Base-by-base conservation (phyloP, 2,797 vertebrate genomes). In the Linurgus olivaceus region DNA sequence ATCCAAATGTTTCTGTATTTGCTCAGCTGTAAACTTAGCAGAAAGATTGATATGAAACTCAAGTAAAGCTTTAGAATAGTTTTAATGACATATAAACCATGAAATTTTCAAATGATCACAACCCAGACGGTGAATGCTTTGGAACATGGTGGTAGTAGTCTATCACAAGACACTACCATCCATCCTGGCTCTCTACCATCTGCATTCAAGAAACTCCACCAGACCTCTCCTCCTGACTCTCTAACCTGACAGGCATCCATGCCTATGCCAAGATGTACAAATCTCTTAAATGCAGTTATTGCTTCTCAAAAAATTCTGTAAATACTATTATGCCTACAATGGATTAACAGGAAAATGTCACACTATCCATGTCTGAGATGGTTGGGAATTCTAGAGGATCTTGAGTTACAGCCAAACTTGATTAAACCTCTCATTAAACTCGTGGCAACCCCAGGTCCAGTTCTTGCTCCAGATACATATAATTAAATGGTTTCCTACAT, bases 121-220 rank as follows among this genome's bases (percentile, higher is more conserved):
- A 96, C 92, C 92, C 94, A 96, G 89, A 96, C 93, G 93, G 95
- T 92, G 78, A 90, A 26, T 80, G 81, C 68, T 83, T 86, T 94
- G 84, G 75, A 77, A 86, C 19, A 13, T 68, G 74, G 72, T 71
- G 25, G 84, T 68, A 74, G 88, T 68, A 82, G 81, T 67, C 90
- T 19, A 50, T 88, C 78, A 85, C 35, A 79, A 95, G 83, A 68
- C 78, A 55, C 35, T 29, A 45, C 72, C 84, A 96, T 91, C 75
- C 91, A 93, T 93, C 71, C 74, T 90, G 80, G 78, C 89, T 94
- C 68, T 61, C 78, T 26, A 93, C 95, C 95, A 96, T 92, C 86
- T 97, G 91, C 75, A 93, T 74, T 77, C 33, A 54, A 51, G 87
- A 87, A 91, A 80, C 61, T 79, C 78, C 79, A 88, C 35, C 91